phyloP scores from a whole-genome alignment of 2,797 vertebrate genomes.

The Acanthurus lineatus region DNA sequence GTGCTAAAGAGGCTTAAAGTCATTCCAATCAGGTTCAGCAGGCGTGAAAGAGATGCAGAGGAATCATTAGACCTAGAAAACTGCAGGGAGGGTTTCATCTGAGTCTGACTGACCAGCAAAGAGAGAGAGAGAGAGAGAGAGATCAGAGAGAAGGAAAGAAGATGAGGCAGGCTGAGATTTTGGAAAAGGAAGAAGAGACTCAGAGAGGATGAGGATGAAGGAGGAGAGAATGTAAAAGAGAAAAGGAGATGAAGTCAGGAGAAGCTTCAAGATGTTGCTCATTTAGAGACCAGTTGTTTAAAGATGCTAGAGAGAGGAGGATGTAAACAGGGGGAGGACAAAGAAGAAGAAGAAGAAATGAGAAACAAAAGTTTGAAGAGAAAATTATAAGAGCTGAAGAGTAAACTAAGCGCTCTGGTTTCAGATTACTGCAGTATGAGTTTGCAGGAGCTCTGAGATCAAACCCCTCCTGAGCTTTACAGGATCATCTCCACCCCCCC shows the following conservation, averaged over 20 bases:
- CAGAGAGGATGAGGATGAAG: neutral
- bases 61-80: constrained; percentile 12
- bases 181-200: neutral
- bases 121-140: neutral
- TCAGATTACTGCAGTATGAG: constrained; percentile 2
- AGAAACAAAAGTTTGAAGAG: constrained; percentile 9
- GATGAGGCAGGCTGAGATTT: neutral
- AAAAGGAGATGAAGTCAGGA: constrained; percentile 4
- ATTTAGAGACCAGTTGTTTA: neutral
- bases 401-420: constrained; percentile 6
- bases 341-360: neutral
- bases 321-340: neutral
- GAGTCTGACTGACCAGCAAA: constrained; percentile 12
- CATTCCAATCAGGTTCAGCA: neutral
- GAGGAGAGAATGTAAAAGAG: neutral
- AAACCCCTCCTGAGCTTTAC: neutral
- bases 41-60: constrained; percentile 19
- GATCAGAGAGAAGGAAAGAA: constrained; percentile 5
- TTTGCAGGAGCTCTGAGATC: constrained; percentile 30
- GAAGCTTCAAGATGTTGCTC: neutral
- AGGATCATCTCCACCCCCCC: constrained; percentile 11
- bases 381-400: neutral
- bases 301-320: neutral
- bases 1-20: constrained; percentile 15
- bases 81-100: neutral